phyloP scores from a whole-genome alignment of 2,797 vertebrate species.

The Melopsittacus undulatus region DNA sequence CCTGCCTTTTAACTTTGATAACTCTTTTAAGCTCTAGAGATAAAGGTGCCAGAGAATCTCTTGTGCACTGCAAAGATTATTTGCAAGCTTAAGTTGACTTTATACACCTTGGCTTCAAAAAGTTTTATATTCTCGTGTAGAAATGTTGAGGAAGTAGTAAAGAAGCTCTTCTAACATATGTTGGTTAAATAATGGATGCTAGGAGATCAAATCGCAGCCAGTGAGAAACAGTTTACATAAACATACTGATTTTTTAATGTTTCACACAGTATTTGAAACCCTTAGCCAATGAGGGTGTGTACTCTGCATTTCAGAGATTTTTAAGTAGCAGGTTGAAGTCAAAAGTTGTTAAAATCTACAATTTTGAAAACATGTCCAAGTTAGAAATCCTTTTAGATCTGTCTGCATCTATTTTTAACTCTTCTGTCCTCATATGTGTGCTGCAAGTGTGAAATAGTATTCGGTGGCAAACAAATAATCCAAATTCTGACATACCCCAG shows the following conservation, averaged over 20 bases:
- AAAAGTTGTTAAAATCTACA: not conserved
- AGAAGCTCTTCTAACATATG: not conserved
- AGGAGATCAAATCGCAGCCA: not conserved
- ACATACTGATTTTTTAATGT: not conserved
- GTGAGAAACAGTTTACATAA: not conserved
- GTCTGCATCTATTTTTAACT: not conserved
- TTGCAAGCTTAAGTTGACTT: conserved; percentile 68
- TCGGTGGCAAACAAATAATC: not conserved
- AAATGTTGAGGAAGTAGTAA: conserved; percentile 5
- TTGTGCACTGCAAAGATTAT: conserved; percentile 60
- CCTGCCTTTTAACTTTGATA: conserved; percentile 59
- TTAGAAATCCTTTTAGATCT: not conserved
- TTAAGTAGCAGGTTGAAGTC: not conserved
- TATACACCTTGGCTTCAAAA: conserved; percentile 55
- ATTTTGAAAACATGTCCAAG: not conserved
- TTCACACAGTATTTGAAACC: not conserved
- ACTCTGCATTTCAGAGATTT: not conserved
- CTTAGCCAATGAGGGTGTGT: not conserved
- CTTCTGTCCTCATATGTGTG: not conserved
- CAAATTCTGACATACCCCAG: not conserved
- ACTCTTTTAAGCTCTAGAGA: conserved; percentile 12
- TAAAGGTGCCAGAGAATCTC: conserved; percentile 44
- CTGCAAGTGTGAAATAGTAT: not conserved
- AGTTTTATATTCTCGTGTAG: conserved; percentile 29
- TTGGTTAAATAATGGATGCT: not conserved